Conservation (phyloP, 2,113 vertebrate genomes). For the Xenus cinereus region DNA sequence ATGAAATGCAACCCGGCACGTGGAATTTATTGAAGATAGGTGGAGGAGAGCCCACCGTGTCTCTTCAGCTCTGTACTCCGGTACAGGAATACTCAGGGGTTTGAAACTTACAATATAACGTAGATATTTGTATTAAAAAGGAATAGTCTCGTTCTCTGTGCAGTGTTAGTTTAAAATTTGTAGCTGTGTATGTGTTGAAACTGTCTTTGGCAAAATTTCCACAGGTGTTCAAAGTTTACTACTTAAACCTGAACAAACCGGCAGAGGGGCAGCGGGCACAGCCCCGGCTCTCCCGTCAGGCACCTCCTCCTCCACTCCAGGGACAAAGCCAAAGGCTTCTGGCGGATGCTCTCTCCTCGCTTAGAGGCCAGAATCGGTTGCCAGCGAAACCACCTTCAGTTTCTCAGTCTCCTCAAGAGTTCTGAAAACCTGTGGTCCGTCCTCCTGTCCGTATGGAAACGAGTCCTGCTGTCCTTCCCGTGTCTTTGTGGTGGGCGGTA, state of each 20-base stretch:
- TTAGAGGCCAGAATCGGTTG: neutral
- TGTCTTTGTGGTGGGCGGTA: neutral
- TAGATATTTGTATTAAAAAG: slow-evolving; percentile 74
- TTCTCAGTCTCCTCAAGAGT: neutral
- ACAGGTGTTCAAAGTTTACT: slow-evolving; percentile 81
- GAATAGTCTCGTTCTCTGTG: slow-evolving; percentile 74
- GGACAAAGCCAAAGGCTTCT: neutral
- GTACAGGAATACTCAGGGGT: slow-evolving; percentile 82
- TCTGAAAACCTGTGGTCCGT: fast-evolving
- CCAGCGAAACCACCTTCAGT: neutral
- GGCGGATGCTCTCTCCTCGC: neutral
- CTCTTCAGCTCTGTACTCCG: slow-evolving; percentile 75
- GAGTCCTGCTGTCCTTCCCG: fast-evolving
- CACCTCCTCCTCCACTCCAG: neutral
- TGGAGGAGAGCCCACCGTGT: slow-evolving; percentile 59
- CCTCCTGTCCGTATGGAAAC: neutral
- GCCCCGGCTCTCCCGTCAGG: slow-evolving; percentile 1
- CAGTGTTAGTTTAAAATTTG: slow-evolving; percentile 76
- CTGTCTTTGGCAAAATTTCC: slow-evolving; percentile 77
- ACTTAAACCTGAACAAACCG: slow-evolving; percentile 74
- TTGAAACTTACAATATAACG: slow-evolving; percentile 72
- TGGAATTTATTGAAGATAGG: slow-evolving; percentile 42
- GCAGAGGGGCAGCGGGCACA: slow-evolving; percentile 46
- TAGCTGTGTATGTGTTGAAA: slow-evolving; percentile 73
- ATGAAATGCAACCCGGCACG: slow-evolving; percentile 9